Evolutionary conservation across 2,113 vertebrate species (phyloP).

Genomic region (Maccullochella peelii): DNA sequence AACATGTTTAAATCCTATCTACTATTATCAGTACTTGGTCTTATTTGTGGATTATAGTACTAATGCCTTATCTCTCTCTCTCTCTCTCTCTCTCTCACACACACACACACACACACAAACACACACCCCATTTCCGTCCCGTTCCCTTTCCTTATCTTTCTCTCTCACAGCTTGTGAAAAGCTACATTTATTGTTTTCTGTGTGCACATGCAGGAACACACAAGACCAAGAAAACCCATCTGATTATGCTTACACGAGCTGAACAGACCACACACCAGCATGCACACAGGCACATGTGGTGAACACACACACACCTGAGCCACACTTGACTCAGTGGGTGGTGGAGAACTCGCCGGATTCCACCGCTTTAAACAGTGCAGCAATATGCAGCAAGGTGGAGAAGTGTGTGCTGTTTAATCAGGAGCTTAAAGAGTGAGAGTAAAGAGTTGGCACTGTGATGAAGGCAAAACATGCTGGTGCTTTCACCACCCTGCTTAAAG

Average conservation of each 20-base stretch:
- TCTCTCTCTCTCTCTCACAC: background rate
- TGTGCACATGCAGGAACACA: constrained; percentile 19
- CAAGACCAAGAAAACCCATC: constrained; percentile 47
- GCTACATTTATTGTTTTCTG: constrained; percentile 31
- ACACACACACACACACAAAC: constrained; percentile 3
- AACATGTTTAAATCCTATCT: background rate
- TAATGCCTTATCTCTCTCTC: constrained; percentile 1
- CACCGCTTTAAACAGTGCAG: constrained; percentile 40
- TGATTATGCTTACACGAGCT: constrained; percentile 49
- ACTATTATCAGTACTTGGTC: background rate
- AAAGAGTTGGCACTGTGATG: constrained; percentile 38
- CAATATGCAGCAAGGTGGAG: constrained; percentile 18
- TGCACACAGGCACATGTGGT: constrained; percentile 47
- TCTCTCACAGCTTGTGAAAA: constrained; percentile 1
- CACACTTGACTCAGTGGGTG: constrained; percentile 66
- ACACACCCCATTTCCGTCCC: background rate
- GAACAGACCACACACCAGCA: constrained; percentile 72
- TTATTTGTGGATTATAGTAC: constrained; percentile 5
- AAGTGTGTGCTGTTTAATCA: constrained; percentile 33
- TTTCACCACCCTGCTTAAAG: background rate
- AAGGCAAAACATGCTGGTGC: constrained; percentile 20
- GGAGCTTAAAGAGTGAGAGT: constrained; percentile 43
- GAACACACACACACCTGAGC: constrained; percentile 68
- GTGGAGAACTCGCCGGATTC: constrained; percentile 43
- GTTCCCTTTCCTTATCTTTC: background rate